These are phyloP conservation scores for Scaptomyza parva DNA, from an alignment of 2,888 invertebrate species.

Conservation along the genomic window DNA sequence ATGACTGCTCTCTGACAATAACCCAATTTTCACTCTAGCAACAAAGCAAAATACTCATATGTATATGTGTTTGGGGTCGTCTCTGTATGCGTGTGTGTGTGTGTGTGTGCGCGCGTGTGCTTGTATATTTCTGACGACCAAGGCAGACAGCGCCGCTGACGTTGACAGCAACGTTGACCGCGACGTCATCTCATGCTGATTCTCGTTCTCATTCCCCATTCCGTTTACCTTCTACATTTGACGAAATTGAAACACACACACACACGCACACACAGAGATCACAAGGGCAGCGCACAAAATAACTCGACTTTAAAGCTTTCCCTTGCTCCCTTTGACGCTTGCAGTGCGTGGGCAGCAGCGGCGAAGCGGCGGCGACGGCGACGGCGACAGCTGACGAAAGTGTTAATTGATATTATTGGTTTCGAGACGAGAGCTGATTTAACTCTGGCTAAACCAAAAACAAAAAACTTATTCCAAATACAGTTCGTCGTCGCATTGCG, in stretches of 20 bases:
- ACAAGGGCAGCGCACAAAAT: conserved; percentile 23
- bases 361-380: conserved; percentile 20
- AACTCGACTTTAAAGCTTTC: conserved; percentile 15
- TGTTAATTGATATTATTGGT: conserved; percentile 76
- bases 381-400: conserved; percentile 56
- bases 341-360: conserved; percentile 62
- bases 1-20: conserved; percentile 66
- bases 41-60: conserved; percentile 45
- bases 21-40: conserved; percentile 75
- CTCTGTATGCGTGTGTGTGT: too few relatives aligned
- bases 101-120: too few relatives aligned
- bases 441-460: conserved; percentile 26
- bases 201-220: conserved; percentile 28
- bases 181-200: conserved; percentile 36
- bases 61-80: not conserved
- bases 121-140: conserved; percentile 45
- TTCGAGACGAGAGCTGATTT: conserved; percentile 31
- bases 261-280: not conserved
- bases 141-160: conserved; percentile 54
- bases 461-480: conserved; percentile 18
- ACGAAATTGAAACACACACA: conserved; percentile 43
- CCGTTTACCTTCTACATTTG: conserved; percentile 35
- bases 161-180: conserved; percentile 16
- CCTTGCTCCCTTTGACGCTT: conserved; percentile 6
- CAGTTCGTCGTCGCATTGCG: conserved; percentile 12